phyloP scores from a whole-genome alignment of 2,113 vertebrate genomes.

The Rhea americana region DNA sequence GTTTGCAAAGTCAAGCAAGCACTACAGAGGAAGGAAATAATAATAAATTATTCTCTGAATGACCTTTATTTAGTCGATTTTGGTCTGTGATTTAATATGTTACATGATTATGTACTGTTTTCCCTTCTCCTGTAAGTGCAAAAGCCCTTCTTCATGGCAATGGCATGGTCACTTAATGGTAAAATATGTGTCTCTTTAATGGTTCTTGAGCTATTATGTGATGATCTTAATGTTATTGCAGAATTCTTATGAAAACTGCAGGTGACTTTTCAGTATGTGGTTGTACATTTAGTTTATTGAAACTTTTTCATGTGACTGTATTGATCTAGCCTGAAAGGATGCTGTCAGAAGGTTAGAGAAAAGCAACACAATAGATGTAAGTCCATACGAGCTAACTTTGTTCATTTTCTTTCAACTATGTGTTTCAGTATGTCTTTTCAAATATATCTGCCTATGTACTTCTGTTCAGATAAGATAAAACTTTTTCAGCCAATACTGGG shows the following conservation, averaged over 20 bases:
- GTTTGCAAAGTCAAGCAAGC: neutral
- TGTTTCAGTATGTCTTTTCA: neutral
- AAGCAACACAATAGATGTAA: neutral
- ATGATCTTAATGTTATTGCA: neutral
- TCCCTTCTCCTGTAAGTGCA: neutral
- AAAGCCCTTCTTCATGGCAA: accelerated
- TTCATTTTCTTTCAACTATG: neutral
- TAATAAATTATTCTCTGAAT: neutral
- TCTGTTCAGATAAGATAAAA: neutral
- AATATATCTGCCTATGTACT: neutral
- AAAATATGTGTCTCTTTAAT: neutral
- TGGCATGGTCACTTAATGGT: neutral
- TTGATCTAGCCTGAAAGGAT: neutral
- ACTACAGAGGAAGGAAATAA: neutral
- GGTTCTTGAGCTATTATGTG: neutral
- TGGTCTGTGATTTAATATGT: neutral
- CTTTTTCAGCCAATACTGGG: neutral
- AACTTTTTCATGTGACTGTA: neutral
- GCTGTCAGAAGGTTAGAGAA: neutral
- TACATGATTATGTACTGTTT: neutral
- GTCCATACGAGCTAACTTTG: neutral
- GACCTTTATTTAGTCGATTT: neutral
- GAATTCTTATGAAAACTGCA: neutral
- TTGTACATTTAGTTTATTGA: neutral
- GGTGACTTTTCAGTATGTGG: neutral